A percentile compares a stretch with the other conserved stretches of the same genome.
phyloP scores from a whole-genome alignment of 2,888 invertebrate genomes.

The Aradus depressus region DNA sequence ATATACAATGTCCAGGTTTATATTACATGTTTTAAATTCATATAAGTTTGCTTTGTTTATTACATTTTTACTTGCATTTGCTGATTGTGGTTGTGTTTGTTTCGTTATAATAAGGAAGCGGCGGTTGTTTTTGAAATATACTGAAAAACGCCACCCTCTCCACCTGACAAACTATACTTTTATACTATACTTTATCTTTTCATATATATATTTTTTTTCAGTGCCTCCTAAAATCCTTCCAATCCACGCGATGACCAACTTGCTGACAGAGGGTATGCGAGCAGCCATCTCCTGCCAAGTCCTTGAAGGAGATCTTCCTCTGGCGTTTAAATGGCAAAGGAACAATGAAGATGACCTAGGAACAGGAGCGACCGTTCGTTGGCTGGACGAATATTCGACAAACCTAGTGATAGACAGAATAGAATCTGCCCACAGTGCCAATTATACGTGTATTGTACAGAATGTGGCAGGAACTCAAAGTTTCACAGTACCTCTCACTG shows the following conservation, averaged over 20 bases:
- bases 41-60: no score
- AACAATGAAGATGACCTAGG: slow-evolving; percentile 55
- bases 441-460: slow-evolving; percentile 83
- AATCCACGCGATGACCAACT: slow-evolving; percentile 68
- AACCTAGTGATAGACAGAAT: slow-evolving; percentile 77
- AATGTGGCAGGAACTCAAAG: slow-evolving; percentile 73
- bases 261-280: slow-evolving; percentile 71
- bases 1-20: no score
- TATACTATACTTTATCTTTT: no score
- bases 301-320: slow-evolving; percentile 83
- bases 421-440: slow-evolving; percentile 73
- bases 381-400: slow-evolving; percentile 75
- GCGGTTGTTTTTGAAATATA: no score
- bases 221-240: slow-evolving; percentile 77
- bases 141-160: no score
- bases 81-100: no score
- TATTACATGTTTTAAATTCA: no score
- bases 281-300: slow-evolving; percentile 85
- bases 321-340: slow-evolving; percentile 84
- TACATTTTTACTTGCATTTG: no score
- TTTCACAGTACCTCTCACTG: slow-evolving; percentile 67
- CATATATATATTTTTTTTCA: slow-evolving; percentile 36
- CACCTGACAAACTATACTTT: no score
- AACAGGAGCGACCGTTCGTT: slow-evolving; percentile 44
- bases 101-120: no score